Evolutionary conservation across 2,888 invertebrate species (phyloP), one percentile per base, ranked within the genome.

Genomic region (Drosophila flavopinicola): DNA sequence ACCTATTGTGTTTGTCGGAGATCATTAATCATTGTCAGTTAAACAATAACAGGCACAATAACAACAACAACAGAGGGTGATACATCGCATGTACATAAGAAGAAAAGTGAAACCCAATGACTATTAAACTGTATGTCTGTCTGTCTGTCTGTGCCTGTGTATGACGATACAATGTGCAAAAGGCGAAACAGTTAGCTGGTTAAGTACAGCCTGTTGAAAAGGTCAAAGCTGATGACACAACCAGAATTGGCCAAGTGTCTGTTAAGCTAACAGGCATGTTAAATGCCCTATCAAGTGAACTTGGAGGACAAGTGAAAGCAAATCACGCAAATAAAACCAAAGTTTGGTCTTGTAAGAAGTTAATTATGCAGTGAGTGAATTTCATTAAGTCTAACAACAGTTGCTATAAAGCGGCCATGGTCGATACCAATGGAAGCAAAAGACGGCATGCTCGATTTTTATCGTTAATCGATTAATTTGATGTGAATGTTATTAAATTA

Each of bases 1-100:
- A 47, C 6, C 23, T 54, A 27, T 75, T 56, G 42, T 53, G 61
- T 42, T 41, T 57, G 42, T 42, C 38, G 41, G 33, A 45, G 60
- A 66, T 73, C 85, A 77, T 78, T 84, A 78, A 78, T 78, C 85
- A 78, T 84, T 77, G 72, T 72, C 84, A 75, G 78, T 78, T 78
- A 78, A 78, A 83, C 84, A 78, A 78, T 80, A 79, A 75, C 65
- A 67, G 63, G 67, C 39, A 47, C 38, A 38, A 57, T 52, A 45
- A 33, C 66, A 71, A 29, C 49, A 49, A 44, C 56, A 60, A 53
- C 60, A 7, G 13, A n/a, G 9, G 13, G 15, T 24, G 29, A 4
- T 6, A 68, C 30, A 49, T 39, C 32, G 30, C 20, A 6, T 45
- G 27, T 42, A 38, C 32, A 25, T 20, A 56, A 52, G 61, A 59